Conservation (phyloP, 2,113 vertebrate genomes). For the Ammodytes marinus region DNA sequence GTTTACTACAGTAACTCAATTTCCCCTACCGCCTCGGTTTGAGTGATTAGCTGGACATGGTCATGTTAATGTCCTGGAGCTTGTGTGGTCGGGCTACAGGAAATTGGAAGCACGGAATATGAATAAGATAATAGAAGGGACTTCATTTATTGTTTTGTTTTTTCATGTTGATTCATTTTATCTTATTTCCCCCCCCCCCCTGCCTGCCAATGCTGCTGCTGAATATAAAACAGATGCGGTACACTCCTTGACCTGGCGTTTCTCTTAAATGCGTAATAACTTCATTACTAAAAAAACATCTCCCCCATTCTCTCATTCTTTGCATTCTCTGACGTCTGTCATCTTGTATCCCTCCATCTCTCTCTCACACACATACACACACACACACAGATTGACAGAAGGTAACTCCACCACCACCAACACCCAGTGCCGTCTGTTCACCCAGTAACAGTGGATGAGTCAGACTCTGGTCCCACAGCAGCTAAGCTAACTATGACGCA, state of each 20-base stretch:
- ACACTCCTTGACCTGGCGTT: background rate
- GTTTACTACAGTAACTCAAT: constrained; percentile 56
- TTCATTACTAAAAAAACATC: background rate
- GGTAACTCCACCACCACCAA: constrained; percentile 60
- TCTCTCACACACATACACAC: constrained; percentile 3
- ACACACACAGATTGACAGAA: constrained; percentile 50
- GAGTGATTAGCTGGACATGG: constrained; percentile 24
- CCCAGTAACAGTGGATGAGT: constrained; percentile 82
- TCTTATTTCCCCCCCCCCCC: constrained; percentile 21
- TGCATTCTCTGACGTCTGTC: background rate
- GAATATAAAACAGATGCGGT: background rate
- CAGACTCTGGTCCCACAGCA: constrained; percentile 81
- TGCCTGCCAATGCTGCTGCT: background rate
- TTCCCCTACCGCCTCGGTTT: constrained; percentile 34
- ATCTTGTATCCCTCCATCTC: background rate
- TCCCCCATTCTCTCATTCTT: background rate
- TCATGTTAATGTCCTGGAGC: constrained; percentile 14
- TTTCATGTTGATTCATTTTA: constrained; percentile 7
- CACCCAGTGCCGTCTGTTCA: constrained; percentile 50
- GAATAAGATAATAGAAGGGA: background rate
- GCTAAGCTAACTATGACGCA: constrained; percentile 83
- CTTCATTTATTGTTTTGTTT: constrained; percentile 23
- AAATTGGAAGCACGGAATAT: constrained; percentile 31
- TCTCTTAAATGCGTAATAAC: background rate
- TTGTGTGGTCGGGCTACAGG: constrained; percentile 20